Conservation (phyloP, 2,797 vertebrate genomes). For the Varecia variegata region DNA sequence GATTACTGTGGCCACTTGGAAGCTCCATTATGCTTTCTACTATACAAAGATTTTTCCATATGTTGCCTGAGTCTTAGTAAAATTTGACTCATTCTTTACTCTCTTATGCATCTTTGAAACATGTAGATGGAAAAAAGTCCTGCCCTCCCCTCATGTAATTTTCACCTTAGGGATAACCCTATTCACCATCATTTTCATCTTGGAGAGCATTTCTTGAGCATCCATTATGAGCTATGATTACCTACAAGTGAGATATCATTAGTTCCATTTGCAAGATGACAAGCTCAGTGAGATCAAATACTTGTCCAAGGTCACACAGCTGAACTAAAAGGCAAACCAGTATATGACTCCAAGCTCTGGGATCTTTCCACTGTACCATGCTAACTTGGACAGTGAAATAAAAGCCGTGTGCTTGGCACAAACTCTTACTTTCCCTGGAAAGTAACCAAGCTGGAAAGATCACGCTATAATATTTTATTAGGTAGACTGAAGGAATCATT, state of each 20-base stretch:
- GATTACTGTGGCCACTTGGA: neutral
- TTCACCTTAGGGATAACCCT: neutral
- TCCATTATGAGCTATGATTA: neutral
- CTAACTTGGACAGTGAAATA: slow-evolving; percentile 36
- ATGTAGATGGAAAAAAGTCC: neutral
- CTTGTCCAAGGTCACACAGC: neutral
- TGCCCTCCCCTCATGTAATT: neutral
- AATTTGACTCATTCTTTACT: neutral
- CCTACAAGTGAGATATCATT: slow-evolving; percentile 17
- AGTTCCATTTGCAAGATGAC: slow-evolving; percentile 14
- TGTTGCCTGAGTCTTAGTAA: neutral
- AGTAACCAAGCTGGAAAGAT: slow-evolving; percentile 51
- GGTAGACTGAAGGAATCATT: slow-evolving; percentile 38
- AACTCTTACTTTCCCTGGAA: slow-evolving; percentile 39
- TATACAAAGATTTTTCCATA: neutral
- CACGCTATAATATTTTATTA: slow-evolving; percentile 50
- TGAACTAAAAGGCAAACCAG: neutral
- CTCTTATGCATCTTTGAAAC: neutral
- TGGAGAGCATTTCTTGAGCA: neutral
- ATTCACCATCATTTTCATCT: neutral
- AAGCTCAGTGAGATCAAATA: slow-evolving; percentile 43
- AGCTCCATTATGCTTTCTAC: neutral
- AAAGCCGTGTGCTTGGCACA: slow-evolving; percentile 53
- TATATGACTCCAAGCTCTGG: slow-evolving; percentile 37
- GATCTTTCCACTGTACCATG: slow-evolving; percentile 50